Conservation (phyloP, 1,140 invertebrate genomes). For the Arctopsyche grandis region DNA sequence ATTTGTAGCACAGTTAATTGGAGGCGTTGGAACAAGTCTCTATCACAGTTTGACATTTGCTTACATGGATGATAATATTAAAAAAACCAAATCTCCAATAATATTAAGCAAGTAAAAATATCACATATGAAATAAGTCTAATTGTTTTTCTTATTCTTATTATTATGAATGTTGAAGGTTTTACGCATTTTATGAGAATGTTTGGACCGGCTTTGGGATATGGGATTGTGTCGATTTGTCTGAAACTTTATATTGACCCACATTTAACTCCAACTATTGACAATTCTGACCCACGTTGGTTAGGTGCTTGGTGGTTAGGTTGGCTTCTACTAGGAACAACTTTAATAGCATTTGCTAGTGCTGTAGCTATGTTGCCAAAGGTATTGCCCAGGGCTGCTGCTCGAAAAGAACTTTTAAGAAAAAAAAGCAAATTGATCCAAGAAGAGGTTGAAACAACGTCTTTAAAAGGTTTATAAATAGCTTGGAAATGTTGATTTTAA, state of each 20-base stretch:
- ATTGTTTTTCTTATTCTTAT: neutral
- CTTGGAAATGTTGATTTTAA: neutral
- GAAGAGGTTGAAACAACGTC: conserved; percentile 58
- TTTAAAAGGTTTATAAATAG: conserved; percentile 57
- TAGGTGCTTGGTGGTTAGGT: conserved; percentile 85
- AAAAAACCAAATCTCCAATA: conserved; percentile 75
- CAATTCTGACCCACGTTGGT: conserved; percentile 76
- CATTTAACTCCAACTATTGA: conserved; percentile 74
- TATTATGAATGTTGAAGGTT: conserved; percentile 60
- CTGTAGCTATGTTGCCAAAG: conserved; percentile 75
- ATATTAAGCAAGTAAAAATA: conserved; percentile 66
- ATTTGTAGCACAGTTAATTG: conserved; percentile 73
- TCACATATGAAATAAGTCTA: neutral
- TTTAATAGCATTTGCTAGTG: conserved; percentile 69
- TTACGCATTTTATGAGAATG: conserved; percentile 76
- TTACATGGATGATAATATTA: conserved; percentile 77
- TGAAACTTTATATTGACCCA: conserved; percentile 78
- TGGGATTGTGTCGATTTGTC: conserved; percentile 73
- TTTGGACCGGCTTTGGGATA: conserved; percentile 78
- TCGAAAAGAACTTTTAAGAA: conserved; percentile 63
- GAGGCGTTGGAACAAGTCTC: conserved; percentile 72
- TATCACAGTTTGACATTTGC: conserved; percentile 75
- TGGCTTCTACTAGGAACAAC: conserved; percentile 76
- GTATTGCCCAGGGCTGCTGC: conserved; percentile 70
- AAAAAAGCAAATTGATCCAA: conserved; percentile 58